phyloP scores from a whole-genome alignment of 2,113 vertebrate genomes.

The Talpa occidentalis region DNA sequence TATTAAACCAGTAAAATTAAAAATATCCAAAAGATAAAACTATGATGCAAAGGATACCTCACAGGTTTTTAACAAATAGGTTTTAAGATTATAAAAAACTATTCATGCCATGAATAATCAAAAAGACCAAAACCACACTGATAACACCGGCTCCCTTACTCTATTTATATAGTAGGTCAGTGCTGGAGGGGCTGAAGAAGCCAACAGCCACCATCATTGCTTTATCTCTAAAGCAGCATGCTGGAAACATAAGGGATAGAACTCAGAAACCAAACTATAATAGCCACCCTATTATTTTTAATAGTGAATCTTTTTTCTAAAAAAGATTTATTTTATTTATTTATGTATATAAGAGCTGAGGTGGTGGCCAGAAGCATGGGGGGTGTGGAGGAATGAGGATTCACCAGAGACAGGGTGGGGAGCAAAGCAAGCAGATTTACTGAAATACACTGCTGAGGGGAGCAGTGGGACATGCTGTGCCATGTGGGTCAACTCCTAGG shows the following conservation, averaged over 20 bases:
- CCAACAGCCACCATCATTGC: background rate
- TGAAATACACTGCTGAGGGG: no score
- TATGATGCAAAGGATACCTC: background rate
- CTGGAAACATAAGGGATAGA: background rate
- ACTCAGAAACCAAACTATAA: background rate
- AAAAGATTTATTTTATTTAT: no score
- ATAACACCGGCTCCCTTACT: background rate
- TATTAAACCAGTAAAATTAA: conserved; percentile 37
- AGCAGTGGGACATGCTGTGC: no score
- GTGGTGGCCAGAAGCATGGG: no score
- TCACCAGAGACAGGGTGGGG: no score
- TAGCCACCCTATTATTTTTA: background rate
- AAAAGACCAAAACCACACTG: background rate
- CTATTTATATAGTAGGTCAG: background rate
- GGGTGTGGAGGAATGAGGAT: no score
- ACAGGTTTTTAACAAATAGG: background rate
- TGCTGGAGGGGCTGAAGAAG: background rate
- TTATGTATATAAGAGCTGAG: no score
- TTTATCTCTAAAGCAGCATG: background rate
- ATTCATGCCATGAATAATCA: background rate
- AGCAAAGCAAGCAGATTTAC: no score
- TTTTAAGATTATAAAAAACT: conserved; percentile 20
- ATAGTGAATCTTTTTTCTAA: background rate
- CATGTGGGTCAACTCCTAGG: no score
- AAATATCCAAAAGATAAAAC: conserved; percentile 25